Conservation (phyloP, 2,888 invertebrate species). For the Nudaria mundana region DNA sequence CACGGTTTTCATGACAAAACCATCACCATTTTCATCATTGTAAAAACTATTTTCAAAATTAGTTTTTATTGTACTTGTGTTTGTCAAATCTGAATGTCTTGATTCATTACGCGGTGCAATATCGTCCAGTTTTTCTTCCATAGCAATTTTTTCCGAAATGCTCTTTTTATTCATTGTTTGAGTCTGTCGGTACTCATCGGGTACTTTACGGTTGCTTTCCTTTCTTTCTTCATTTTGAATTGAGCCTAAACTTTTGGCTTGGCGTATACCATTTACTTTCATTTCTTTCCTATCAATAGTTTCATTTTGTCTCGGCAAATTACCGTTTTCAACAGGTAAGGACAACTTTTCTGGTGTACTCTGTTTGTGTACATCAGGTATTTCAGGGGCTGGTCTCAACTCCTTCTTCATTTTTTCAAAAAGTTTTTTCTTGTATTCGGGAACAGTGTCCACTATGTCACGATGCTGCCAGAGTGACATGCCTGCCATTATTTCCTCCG, state of each 20-base stretch:
- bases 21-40: conserved; percentile 84
- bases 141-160: conserved; percentile 68
- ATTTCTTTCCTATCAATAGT: conserved; percentile 73
- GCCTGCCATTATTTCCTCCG: conserved; percentile 90
- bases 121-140: conserved; percentile 70
- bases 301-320: conserved; percentile 55
- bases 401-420: conserved; percentile 72
- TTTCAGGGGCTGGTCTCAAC: conserved; percentile 64
- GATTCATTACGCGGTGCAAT: conserved; percentile 68
- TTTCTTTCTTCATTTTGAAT: conserved; percentile 67
- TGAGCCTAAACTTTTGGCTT: conserved; percentile 72
- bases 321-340: conserved; percentile 47
- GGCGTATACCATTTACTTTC: conserved; percentile 68
- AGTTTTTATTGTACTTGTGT: conserved; percentile 76
- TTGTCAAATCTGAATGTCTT: conserved; percentile 72
- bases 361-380: conserved; percentile 58
- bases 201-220: conserved; percentile 52
- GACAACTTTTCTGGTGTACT: conserved; percentile 49
- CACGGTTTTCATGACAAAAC: conserved; percentile 86
- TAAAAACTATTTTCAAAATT: conserved; percentile 85
- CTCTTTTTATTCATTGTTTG: conserved; percentile 66
- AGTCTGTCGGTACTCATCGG: conserved; percentile 53
- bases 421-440: conserved; percentile 75
- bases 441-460: conserved; percentile 88
- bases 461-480: conserved; percentile 94